Evolutionary conservation across 2,797 vertebrate genomes (phyloP), one percentile per base, ranked within the genome.

Genomic region (Myotis vivesi): DNA sequence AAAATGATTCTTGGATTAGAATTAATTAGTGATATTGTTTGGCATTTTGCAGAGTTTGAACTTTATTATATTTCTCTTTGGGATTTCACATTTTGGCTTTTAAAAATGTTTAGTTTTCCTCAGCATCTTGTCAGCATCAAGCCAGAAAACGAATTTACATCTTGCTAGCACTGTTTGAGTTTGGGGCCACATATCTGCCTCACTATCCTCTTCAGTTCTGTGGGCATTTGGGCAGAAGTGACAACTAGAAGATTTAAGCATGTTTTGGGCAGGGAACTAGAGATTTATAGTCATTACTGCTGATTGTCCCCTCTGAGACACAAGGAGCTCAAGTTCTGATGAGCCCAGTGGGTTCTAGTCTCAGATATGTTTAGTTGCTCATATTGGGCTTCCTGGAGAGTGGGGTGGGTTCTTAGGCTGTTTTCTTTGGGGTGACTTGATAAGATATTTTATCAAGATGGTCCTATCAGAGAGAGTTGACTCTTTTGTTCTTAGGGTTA

Each of bases 61-160:
- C 38, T 90, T 82, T 36, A 41, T 76, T 89, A 9, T 81, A 46
- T 94, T 76, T 90, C 69, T 87, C 22, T 82, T 80, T 69, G 66
- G 22, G 22, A 76, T 94, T 79, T 87, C 72, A 28, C 15, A 84
- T 68, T 92, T 86, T 66, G 36, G 6, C 55, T 76, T 94, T 92
- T 38, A 44, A 81, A 94, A 41, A n/a, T 71, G 71, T 72, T 71
- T 87, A 72, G 28, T 87, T 89, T 93, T 91, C 36, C 25, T 92
- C 13, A 53, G 23, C 30, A 33, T 86, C 38, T 92, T 88, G 22
- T 59, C 57, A 71, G n/a, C 10, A 86, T 2, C 57, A 72, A 95
- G 36, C 53, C 25, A 80, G 57, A 44, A 89, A 79, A 41, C 13
- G n/a, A 87, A 49, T 28, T 92, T 81, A 71, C 28, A 90, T 77